Conservation (phyloP, 2,113 vertebrate species). For the Phalacrocorax brasilianus region DNA sequence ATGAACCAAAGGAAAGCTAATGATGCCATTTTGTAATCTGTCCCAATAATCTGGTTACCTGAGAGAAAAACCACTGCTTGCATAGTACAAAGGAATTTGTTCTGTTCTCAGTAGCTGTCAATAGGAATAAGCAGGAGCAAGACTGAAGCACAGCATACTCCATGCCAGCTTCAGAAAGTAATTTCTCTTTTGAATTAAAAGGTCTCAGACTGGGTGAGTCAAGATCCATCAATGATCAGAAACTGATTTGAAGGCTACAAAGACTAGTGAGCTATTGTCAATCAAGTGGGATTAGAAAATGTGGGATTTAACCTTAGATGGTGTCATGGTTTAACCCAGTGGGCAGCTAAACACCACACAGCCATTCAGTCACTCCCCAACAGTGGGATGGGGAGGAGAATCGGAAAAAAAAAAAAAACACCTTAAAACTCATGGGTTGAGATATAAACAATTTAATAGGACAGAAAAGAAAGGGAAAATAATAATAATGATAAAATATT, state of each 20-base stretch:
- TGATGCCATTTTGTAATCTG: background rate
- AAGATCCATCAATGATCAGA: background rate
- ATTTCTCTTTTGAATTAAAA: background rate
- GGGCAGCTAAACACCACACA: background rate
- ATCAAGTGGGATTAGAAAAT: background rate
- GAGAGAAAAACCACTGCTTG: background rate
- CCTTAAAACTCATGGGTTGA: background rate
- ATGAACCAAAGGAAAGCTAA: background rate
- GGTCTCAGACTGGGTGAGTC: background rate
- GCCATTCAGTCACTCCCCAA: background rate
- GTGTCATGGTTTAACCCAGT: background rate
- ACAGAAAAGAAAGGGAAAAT: background rate
- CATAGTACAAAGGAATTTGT: background rate
- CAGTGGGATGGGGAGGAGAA: background rate
- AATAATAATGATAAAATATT: background rate
- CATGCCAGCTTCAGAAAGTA: background rate
- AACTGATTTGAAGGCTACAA: background rate
- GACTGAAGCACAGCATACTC: background rate
- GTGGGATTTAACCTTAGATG: background rate
- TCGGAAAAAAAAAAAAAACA: too few relatives aligned
- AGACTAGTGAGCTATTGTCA: background rate
- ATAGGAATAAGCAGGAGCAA: background rate
- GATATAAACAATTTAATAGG: background rate
- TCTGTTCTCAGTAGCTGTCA: background rate
- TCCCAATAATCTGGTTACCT: background rate